Evolutionary conservation across 2,113 vertebrate genomes (phyloP).

Genomic region (Stegastes partitus): DNA sequence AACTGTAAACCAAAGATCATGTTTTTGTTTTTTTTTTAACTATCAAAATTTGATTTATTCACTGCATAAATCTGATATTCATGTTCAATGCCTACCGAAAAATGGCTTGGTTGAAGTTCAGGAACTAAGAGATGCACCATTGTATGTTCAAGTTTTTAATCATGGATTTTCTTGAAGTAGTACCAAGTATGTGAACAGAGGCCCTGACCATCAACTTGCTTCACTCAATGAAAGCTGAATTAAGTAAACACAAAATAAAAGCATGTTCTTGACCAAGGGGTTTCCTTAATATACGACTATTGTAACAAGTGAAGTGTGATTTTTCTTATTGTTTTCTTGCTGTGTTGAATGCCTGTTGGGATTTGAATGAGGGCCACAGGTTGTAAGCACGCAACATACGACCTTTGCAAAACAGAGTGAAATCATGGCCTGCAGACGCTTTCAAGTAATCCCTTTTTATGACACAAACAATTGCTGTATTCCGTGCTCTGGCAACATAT

Average conservation of each 20-base stretch:
- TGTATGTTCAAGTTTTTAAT: not conserved
- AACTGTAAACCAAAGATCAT: not conserved
- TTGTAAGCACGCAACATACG: not conserved
- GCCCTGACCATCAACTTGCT: not conserved
- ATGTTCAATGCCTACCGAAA: not conserved
- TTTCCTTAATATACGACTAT: not conserved
- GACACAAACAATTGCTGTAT: no score
- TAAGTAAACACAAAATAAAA: not conserved
- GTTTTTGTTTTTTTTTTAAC: no score
- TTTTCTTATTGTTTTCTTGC: not conserved
- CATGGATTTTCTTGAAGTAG: conserved; percentile 12
- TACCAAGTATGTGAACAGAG: not conserved
- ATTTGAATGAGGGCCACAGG: not conserved
- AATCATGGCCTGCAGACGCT: no score
- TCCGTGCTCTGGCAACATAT: no score
- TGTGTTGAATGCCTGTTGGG: not conserved
- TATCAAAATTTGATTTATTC: not conserved
- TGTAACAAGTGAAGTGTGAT: not conserved
- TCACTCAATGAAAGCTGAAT: conserved; percentile 9
- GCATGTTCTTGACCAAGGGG: not conserved
- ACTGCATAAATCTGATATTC: not conserved
- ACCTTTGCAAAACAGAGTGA: no score
- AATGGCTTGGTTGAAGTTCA: not conserved
- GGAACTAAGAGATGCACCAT: not conserved
- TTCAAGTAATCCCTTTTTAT: no score